A percentile compares a stretch with the other conserved stretches of the same genome.
phyloP scores from a whole-genome alignment of 2,888 invertebrate genomes.

The Elgonia sp. region DNA sequence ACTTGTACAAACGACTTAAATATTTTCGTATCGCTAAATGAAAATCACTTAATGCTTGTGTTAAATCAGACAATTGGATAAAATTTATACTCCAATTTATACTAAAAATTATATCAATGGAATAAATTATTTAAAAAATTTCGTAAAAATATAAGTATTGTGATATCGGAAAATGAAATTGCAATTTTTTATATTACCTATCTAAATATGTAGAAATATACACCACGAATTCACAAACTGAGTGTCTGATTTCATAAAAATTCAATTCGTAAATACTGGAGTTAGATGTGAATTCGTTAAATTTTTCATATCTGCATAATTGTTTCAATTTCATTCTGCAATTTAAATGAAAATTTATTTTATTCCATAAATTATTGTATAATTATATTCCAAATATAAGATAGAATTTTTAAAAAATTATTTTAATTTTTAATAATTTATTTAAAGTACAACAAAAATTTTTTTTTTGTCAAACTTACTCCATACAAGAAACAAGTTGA shows the following conservation, averaged over 20 bases:
- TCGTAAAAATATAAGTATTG: neutral
- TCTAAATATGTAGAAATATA: slow-evolving; percentile 62
- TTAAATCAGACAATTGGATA: slow-evolving; percentile 79
- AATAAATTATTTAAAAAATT: neutral
- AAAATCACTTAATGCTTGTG: slow-evolving; percentile 81
- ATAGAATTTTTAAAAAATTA: neutral
- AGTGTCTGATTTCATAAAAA: slow-evolving; percentile 56
- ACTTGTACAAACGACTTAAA: slow-evolving; percentile 80
- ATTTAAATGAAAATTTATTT: neutral
- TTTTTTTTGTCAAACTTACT: slow-evolving; percentile 36
- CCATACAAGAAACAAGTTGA: slow-evolving; percentile 50
- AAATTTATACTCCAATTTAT: slow-evolving; percentile 80
- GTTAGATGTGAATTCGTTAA: slow-evolving; percentile 63
- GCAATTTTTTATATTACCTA: slow-evolving; percentile 41
- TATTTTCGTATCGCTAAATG: slow-evolving; percentile 81
- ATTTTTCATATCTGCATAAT: slow-evolving; percentile 64
- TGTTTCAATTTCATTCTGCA: slow-evolving; percentile 58
- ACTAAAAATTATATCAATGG: slow-evolving; percentile 71
- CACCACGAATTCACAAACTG: slow-evolving; percentile 49
- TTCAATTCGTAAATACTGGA: slow-evolving; percentile 58
- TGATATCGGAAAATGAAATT: neutral
- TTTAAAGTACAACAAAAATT: no score
- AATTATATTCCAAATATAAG: neutral
- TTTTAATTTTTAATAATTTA: no score
- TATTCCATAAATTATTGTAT: neutral